These are phyloP conservation scores for Tyto alba DNA, from an alignment of 2,113 vertebrate genomes.

Conservation along the genomic window DNA sequence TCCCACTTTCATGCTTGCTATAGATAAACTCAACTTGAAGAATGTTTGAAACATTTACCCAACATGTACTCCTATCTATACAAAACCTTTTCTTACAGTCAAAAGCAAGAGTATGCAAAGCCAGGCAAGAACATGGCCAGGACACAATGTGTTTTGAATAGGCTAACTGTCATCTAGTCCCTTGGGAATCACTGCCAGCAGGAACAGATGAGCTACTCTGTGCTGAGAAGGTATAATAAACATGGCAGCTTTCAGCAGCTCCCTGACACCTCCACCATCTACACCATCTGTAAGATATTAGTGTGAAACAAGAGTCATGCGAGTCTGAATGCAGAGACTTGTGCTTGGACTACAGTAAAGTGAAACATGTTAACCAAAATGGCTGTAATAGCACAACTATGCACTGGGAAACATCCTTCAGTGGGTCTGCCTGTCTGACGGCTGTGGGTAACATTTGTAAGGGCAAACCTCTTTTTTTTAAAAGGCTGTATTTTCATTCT, in stretches of 20 bases:
- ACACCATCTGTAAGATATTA: background rate
- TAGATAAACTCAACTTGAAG: background rate
- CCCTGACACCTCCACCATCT: slow-evolving; percentile 20
- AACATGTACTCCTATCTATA: background rate
- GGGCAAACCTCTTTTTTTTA: background rate
- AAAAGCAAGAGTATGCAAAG: background rate
- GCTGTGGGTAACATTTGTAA: background rate
- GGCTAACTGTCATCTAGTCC: background rate
- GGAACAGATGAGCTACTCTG: slow-evolving; percentile 24
- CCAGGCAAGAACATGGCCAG: background rate
- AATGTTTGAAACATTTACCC: background rate
- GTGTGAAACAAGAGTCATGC: background rate
- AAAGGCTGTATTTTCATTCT: background rate
- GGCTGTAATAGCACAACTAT: background rate
- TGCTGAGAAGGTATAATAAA: slow-evolving; percentile 5
- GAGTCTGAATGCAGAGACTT: background rate
- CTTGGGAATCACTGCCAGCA: slow-evolving; percentile 1
- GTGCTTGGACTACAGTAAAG: background rate
- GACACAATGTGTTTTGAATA: background rate
- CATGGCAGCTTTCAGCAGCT: slow-evolving; percentile 30
- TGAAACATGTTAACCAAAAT: background rate
- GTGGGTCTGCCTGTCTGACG: background rate
- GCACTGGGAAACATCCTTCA: background rate
- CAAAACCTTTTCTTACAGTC: background rate
- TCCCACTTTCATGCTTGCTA: background rate